Percentiles rank a stretch among this genome's conserved stretches.
Evolutionary conservation across 2,113 vertebrate species (phyloP).

Genomic region (Scortum barcoo): DNA sequence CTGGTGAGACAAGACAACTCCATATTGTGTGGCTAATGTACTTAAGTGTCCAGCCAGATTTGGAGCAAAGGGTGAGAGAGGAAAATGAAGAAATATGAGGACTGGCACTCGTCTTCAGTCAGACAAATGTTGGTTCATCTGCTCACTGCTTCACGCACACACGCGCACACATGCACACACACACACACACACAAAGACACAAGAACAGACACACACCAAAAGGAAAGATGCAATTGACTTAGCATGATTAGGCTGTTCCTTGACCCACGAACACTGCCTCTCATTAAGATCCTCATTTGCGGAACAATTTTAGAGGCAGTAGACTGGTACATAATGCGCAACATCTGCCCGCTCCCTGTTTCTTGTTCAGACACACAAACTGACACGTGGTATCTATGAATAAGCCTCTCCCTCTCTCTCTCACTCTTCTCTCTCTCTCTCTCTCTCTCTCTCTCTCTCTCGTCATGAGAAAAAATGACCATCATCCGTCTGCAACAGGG

Average conservation of each 20-base stretch:
- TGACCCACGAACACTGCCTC: slow-evolving; percentile 79
- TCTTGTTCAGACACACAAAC: slow-evolving; percentile 69
- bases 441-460: slow-evolving; percentile 24
- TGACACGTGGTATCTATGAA: slow-evolving; percentile 75
- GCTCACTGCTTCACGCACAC: slow-evolving; percentile 51
- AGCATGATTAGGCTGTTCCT: slow-evolving; percentile 81
- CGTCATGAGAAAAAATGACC: slow-evolving; percentile 51
- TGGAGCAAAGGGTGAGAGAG: slow-evolving; percentile 55
- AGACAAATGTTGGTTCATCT: slow-evolving; percentile 80
- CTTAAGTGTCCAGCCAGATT: slow-evolving; percentile 74
- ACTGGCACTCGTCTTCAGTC: slow-evolving; percentile 67
- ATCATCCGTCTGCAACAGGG: slow-evolving; percentile 64
- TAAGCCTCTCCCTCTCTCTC: slow-evolving; percentile 37
- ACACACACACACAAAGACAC: slow-evolving; percentile 16
- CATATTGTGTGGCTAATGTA: slow-evolving; percentile 76
- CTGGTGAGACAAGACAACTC: slow-evolving; percentile 74
- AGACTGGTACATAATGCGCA: slow-evolving; percentile 80
- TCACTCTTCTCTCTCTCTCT: slow-evolving; percentile 25
- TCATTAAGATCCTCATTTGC: slow-evolving; percentile 85
- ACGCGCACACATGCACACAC: slow-evolving; percentile 20
- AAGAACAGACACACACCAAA: slow-evolving; percentile 25
- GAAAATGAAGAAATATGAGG: slow-evolving; percentile 76
- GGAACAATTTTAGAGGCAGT: slow-evolving; percentile 82
- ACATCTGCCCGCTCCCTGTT: slow-evolving; percentile 83
- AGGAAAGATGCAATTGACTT: slow-evolving; percentile 79